Conservation (phyloP, 2,888 invertebrate genomes). For the Leistus spinibarbis region DNA sequence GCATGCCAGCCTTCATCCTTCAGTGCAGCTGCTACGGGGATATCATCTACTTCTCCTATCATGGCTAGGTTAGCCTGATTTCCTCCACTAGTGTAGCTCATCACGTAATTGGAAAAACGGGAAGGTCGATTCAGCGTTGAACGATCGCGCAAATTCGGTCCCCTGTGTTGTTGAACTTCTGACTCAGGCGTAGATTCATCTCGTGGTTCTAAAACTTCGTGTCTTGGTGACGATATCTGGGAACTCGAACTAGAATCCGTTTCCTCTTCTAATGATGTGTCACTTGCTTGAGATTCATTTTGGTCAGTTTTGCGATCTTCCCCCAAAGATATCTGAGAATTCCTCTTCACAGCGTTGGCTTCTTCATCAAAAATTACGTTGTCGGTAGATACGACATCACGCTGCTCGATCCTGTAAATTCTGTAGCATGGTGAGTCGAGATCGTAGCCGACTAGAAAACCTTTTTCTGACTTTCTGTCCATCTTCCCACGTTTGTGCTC, state of each 20-base stretch:
- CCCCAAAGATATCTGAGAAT: not conserved
- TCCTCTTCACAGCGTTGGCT: too few species aligned
- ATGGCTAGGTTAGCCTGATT: too few species aligned
- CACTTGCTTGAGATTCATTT: not conserved
- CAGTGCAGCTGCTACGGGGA: constrained; percentile 42
- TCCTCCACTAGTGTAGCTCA: too few species aligned
- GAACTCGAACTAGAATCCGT: not conserved
- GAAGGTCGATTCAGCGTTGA: too few species aligned
- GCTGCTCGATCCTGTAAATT: not conserved
- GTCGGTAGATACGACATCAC: not conserved
- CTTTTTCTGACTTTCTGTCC: constrained; percentile 8
- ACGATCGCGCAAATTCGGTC: too few species aligned
- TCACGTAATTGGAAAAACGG: too few species aligned
- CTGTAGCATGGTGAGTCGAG: not conserved
- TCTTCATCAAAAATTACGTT: constrained; percentile 1
- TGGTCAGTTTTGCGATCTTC: not conserved
- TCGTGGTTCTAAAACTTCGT: too few species aligned
- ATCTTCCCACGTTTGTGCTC: too few species aligned
- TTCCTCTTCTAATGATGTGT: not conserved
- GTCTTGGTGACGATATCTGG: constrained; percentile 34
- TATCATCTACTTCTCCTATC: constrained; percentile 43
- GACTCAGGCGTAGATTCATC: too few species aligned
- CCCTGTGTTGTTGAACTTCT: too few species aligned
- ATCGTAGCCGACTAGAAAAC: constrained; percentile 14
- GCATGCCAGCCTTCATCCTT: constrained; percentile 42